Percentiles rank a stretch among this genome's conserved stretches.
These are phyloP conservation scores for Tetraneura akinire DNA, from an alignment of 1,140 invertebrate species.

Conservation along the genomic window DNA sequence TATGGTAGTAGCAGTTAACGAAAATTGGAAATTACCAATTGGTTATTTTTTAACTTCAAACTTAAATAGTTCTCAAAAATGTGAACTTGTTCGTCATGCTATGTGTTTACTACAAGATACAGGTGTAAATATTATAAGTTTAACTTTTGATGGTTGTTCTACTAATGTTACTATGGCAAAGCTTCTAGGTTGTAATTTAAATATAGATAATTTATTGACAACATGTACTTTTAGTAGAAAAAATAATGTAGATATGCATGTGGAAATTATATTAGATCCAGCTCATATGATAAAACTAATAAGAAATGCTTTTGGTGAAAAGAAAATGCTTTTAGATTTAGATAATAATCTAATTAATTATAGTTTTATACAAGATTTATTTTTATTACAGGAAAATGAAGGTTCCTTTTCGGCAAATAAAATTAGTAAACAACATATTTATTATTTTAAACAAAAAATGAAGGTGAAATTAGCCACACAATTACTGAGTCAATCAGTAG, in stretches of 20 bases:
- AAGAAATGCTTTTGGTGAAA: constrained; percentile 47
- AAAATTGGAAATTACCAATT: not conserved
- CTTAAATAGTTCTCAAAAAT: constrained; percentile 43
- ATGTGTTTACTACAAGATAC: constrained; percentile 3
- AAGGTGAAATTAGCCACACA: constrained; percentile 57
- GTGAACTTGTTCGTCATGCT: constrained; percentile 55
- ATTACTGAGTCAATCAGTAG: constrained; percentile 57
- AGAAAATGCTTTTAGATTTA: constrained; percentile 50
- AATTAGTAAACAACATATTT: constrained; percentile 56
- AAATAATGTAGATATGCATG: constrained; percentile 52
- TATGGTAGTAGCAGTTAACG: not conserved
- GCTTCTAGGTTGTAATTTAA: constrained; percentile 52
- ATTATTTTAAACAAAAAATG: constrained; percentile 56
- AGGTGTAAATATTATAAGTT: constrained; percentile 13
- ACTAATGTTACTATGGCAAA: constrained; percentile 44
- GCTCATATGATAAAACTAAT: too few species aligned
- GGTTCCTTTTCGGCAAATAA: constrained; percentile 56
- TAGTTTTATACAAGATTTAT: constrained; percentile 55
- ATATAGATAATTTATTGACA: constrained; percentile 28
- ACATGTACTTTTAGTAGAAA: constrained; percentile 44
- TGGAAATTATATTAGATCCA: constrained; percentile 54
- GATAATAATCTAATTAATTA: constrained; percentile 55
- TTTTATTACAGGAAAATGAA: constrained; percentile 55
- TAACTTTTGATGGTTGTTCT: constrained; percentile 51
- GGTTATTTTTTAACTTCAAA: not conserved